Conservation (phyloP, 2,113 vertebrate species). For the Sula dactylatra region DNA sequence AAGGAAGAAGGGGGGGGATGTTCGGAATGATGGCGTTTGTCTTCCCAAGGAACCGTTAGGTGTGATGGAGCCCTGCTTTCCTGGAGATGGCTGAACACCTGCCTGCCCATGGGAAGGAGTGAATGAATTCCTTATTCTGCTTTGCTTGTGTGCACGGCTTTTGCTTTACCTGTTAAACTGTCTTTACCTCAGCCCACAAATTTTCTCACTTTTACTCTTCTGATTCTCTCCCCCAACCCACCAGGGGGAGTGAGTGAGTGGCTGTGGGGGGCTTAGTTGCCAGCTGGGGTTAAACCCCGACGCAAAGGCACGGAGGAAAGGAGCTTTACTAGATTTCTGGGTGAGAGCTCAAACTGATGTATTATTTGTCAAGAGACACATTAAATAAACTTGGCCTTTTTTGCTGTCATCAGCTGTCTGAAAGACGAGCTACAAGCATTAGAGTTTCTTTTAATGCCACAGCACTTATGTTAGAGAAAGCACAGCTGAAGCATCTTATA, state of each 20-base stretch:
- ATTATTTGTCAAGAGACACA: conserved; percentile 51
- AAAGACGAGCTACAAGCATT: conserved; percentile 21
- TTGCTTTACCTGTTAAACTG: neutral
- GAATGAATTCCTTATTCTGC: neutral
- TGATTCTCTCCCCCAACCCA: neutral
- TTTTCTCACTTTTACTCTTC: neutral
- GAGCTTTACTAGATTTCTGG: conserved; percentile 10
- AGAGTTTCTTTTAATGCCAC: conserved; percentile 25
- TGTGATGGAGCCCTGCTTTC: neutral
- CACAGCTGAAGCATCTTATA: neutral
- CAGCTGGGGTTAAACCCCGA: neutral
- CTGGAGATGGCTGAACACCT: neutral
- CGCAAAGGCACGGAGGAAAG: neutral
- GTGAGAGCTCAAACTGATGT: conserved; percentile 24
- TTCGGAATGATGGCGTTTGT: neutral
- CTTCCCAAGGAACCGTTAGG: neutral
- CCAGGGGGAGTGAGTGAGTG: accelerated
- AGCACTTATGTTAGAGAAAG: neutral
- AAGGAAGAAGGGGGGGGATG: neutral
- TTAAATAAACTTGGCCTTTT: conserved; percentile 58
- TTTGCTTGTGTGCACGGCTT: accelerated
- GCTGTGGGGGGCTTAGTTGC: neutral
- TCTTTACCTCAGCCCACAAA: neutral
- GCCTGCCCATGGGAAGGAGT: neutral
- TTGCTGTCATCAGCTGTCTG: conserved; percentile 46